These are phyloP conservation scores for Notechis scutatus DNA, from an alignment of 2,113 vertebrate genomes.

Conservation along the genomic window DNA sequence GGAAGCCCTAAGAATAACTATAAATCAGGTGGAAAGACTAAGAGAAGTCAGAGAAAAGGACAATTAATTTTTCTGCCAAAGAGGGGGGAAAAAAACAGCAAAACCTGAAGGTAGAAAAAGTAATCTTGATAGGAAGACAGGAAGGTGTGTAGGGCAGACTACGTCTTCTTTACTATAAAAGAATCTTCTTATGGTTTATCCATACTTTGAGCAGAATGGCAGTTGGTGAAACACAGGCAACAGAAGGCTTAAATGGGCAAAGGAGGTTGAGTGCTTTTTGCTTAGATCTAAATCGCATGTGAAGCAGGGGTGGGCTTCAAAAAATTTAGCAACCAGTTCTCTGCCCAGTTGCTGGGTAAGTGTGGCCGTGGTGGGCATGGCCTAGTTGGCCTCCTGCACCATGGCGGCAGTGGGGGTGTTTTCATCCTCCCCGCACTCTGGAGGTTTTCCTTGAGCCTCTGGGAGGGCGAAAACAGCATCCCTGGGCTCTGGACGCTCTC, in stretches of 20 bases:
- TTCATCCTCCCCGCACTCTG: too few relatives aligned
- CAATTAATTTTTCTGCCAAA: background rate
- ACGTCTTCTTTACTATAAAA: background rate
- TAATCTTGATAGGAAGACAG: background rate
- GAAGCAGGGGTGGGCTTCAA: background rate
- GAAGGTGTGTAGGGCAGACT: background rate
- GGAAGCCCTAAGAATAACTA: conserved; percentile 18
- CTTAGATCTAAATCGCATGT: background rate
- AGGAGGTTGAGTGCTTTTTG: background rate
- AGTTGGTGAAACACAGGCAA: background rate
- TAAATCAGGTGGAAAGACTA: conserved; percentile 13
- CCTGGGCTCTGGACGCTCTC: too few relatives aligned
- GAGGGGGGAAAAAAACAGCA: background rate
- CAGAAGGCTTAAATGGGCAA: background rate
- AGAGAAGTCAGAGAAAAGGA: background rate
- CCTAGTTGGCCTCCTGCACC: too few relatives aligned
- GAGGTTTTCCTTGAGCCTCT: too few relatives aligned
- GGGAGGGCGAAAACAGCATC: too few relatives aligned
- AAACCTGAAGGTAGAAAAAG: background rate
- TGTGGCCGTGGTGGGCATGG: too few relatives aligned
- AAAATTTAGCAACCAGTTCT: too few relatives aligned
- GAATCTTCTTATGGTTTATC: background rate
- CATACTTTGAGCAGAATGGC: background rate
- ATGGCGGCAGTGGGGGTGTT: too few relatives aligned
- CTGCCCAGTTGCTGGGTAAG: too few relatives aligned